These are phyloP conservation scores for Toxotes jaculatrix DNA, from an alignment of 2,113 vertebrate genomes.

Conservation along the genomic window DNA sequence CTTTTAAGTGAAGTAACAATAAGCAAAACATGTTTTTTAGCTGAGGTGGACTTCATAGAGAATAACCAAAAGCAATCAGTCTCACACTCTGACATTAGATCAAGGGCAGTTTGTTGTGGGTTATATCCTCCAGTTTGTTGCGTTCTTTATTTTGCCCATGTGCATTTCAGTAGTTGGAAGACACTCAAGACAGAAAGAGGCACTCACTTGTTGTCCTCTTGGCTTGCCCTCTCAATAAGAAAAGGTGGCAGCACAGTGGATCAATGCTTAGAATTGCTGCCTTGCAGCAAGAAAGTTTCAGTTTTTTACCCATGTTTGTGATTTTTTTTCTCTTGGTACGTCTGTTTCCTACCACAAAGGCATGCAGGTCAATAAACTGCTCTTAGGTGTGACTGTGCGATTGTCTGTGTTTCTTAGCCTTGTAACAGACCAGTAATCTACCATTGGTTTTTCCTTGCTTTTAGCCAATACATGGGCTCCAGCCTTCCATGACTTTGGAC, in stretches of 20 bases:
- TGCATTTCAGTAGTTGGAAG: slow-evolving; percentile 10
- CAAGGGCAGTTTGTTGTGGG: not conserved
- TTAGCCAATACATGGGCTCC: not conserved
- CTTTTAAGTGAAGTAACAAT: not conserved
- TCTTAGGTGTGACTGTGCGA: slow-evolving; percentile 38
- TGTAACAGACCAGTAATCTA: slow-evolving; percentile 36
- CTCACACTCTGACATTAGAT: slow-evolving; percentile 3
- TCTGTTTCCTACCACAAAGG: slow-evolving; percentile 12
- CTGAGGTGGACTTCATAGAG: slow-evolving; percentile 5
- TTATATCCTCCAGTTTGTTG: not conserved
- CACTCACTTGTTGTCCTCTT: slow-evolving; percentile 24
- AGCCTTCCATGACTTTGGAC: slow-evolving; percentile 11
- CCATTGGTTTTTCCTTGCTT: slow-evolving; percentile 4
- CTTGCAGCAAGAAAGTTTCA: slow-evolving; percentile 31
- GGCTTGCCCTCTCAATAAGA: slow-evolving; percentile 6
- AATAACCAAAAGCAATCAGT: not conserved
- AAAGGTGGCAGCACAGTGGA: slow-evolving; percentile 27
- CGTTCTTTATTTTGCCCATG: not conserved
- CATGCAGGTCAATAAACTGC: slow-evolving; percentile 45
- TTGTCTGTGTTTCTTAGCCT: slow-evolving; percentile 41
- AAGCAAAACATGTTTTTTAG: not conserved
- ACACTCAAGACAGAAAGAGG: slow-evolving; percentile 21
- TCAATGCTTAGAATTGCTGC: slow-evolving; percentile 38
- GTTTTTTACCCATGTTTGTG: slow-evolving; percentile 13
- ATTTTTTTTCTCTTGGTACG: slow-evolving; percentile 8